Evolutionary conservation across 1,140 invertebrate genomes (phyloP).

Genomic region (Zaprionus nigranus): DNA sequence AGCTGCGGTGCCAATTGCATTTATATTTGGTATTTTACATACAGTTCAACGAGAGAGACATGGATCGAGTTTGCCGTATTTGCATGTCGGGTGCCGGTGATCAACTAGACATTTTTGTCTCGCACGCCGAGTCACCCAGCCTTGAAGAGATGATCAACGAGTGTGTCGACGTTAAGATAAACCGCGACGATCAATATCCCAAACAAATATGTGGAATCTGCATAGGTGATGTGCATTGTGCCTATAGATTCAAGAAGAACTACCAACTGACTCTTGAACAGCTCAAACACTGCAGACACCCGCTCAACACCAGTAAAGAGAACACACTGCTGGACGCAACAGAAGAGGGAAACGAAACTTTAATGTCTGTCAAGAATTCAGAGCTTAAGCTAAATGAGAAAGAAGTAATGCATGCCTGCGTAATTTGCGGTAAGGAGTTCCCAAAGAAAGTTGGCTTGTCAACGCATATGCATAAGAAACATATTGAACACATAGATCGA

Average conservation of each 20-base stretch:
- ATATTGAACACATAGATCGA: too few relatives aligned
- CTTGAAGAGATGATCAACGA: neutral
- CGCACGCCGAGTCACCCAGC: neutral
- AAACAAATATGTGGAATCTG: neutral
- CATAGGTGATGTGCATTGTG: neutral
- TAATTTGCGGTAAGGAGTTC: neutral
- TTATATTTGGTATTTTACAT: neutral
- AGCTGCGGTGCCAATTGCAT: too few relatives aligned
- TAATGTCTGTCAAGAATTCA: too few relatives aligned
- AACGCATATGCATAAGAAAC: too few relatives aligned
- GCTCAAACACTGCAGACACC: too few relatives aligned
- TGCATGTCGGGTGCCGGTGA: neutral
- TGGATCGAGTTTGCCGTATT: conserved; percentile 5
- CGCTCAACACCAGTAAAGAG: too few relatives aligned
- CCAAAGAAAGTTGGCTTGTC: too few relatives aligned
- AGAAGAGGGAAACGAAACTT: too few relatives aligned
- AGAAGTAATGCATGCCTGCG: neutral
- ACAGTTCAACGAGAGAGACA: conserved; percentile 1
- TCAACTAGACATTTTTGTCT: neutral
- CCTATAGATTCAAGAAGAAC: neutral
- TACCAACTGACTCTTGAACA: neutral
- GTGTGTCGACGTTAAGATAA: neutral
- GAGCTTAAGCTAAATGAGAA: too few relatives aligned
- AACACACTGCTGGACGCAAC: too few relatives aligned
- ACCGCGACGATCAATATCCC: neutral